Percentiles rank a stretch among this genome's conserved stretches.
These are phyloP conservation scores for Zhuqinia jingwanae DNA, from an alignment of 2,888 invertebrate species.

Conservation along the genomic window DNA sequence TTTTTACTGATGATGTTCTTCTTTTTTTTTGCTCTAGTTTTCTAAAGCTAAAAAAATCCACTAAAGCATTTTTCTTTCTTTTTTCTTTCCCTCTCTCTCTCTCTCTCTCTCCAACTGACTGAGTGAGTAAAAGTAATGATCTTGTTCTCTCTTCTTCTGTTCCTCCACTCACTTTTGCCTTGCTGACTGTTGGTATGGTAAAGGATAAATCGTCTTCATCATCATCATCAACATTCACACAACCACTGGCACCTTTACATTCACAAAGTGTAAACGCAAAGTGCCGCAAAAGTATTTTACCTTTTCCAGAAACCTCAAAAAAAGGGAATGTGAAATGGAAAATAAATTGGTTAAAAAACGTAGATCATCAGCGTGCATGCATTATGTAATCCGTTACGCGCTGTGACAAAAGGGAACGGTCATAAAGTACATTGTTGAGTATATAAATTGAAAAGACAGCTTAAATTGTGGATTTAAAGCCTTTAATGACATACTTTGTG, in stretches of 20 bases:
- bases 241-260: neutral
- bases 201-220: conserved; percentile 23
- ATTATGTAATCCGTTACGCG: neutral
- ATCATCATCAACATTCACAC: conserved; percentile 8
- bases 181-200: no score
- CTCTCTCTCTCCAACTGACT: neutral
- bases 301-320: no score
- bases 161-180: no score
- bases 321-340: neutral
- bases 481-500: no score
- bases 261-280: no score
- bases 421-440: neutral
- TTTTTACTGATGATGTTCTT: conserved; percentile 25
- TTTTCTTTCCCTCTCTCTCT: conserved; percentile 13
- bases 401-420: no score
- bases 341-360: neutral
- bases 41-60: neutral
- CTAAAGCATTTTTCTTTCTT: neutral
- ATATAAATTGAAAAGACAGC: no score
- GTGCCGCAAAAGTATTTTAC: no score
- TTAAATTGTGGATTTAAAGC: no score
- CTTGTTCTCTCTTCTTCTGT: neutral
- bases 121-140: conserved; percentile 18
- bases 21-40: conserved; percentile 7
- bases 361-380: neutral